phyloP scores from a whole-genome alignment of 2,888 invertebrate species.

The Phortica okadai region DNA sequence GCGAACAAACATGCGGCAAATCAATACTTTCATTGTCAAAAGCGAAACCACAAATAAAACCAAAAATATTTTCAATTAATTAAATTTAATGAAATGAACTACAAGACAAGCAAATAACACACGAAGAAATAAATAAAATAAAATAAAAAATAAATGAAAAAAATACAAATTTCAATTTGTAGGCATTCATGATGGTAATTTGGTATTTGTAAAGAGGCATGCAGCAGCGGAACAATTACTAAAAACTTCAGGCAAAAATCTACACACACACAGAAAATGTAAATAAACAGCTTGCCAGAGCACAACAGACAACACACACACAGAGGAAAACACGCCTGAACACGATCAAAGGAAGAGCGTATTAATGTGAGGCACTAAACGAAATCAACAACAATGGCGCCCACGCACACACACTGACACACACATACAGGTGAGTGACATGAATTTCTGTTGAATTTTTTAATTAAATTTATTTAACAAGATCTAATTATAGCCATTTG shows the following conservation, averaged over 20 bases:
- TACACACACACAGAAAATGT: no score
- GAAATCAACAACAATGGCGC: neutral
- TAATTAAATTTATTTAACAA: constrained; percentile 35
- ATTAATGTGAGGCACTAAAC: neutral
- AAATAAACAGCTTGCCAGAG: neutral
- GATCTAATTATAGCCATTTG: constrained; percentile 26
- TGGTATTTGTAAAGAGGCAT: no score
- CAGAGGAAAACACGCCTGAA: neutral
- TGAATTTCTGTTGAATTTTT: constrained; percentile 15
- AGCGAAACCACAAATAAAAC: neutral
- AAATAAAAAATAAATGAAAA: neutral
- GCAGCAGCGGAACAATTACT: no score
- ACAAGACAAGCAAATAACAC: neutral
- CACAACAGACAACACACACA: neutral
- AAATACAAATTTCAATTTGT: neutral
- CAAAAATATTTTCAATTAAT: constrained; percentile 11
- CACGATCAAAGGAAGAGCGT: constrained; percentile 6
- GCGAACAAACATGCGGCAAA: no score
- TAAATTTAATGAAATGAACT: neutral
- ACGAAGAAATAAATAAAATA: constrained; percentile 1
- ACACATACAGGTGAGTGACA: neutral
- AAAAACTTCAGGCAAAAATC: no score
- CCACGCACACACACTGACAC: neutral
- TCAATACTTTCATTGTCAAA: no score
- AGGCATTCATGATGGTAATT: no score